Percentiles rank a stretch among this genome's conserved stretches.
Conservation (phyloP, 2,888 invertebrate species). For the Caenorhabditis wallacei region DNA sequence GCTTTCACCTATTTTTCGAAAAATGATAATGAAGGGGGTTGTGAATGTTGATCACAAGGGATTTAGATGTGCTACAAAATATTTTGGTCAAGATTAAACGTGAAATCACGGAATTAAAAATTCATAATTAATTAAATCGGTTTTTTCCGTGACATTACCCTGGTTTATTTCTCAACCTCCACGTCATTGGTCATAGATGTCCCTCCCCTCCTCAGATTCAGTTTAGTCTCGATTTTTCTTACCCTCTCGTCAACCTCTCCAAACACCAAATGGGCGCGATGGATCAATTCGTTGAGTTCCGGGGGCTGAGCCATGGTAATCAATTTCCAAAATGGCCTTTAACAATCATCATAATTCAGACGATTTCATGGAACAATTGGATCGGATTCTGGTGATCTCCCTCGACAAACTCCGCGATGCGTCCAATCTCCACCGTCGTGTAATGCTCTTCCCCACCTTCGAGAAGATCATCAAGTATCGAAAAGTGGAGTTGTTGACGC, state of each 20-base stretch:
- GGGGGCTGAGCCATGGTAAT: slow-evolving; percentile 17
- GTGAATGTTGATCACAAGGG: too few species aligned
- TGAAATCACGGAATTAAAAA: too few species aligned
- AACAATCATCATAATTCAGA: slow-evolving; percentile 7
- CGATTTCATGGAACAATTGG: slow-evolving; percentile 33
- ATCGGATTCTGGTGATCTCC: slow-evolving; percentile 29
- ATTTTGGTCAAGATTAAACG: too few species aligned
- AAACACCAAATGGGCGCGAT: too few species aligned
- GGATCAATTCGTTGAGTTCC: slow-evolving; percentile 29
- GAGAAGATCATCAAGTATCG: slow-evolving; percentile 37
- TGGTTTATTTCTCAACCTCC: too few species aligned
- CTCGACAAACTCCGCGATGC: slow-evolving; percentile 25
- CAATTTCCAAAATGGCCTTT: not conserved
- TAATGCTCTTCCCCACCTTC: slow-evolving; percentile 26
- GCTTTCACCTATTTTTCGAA: not conserved
- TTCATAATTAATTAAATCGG: too few species aligned
- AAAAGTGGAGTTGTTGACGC: slow-evolving; percentile 22
- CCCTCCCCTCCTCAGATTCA: too few species aligned
- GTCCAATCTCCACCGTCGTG: slow-evolving; percentile 29
- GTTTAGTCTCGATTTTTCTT: too few species aligned
- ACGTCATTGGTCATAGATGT: too few species aligned
- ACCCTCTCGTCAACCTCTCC: too few species aligned
- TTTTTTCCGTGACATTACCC: too few species aligned
- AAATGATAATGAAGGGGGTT: not conserved
- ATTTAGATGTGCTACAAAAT: too few species aligned